A percentile compares a stretch with the other conserved stretches of the same genome.
Conservation (phyloP, 2,113 vertebrate genomes). For the Pontoporia blainvillei region DNA sequence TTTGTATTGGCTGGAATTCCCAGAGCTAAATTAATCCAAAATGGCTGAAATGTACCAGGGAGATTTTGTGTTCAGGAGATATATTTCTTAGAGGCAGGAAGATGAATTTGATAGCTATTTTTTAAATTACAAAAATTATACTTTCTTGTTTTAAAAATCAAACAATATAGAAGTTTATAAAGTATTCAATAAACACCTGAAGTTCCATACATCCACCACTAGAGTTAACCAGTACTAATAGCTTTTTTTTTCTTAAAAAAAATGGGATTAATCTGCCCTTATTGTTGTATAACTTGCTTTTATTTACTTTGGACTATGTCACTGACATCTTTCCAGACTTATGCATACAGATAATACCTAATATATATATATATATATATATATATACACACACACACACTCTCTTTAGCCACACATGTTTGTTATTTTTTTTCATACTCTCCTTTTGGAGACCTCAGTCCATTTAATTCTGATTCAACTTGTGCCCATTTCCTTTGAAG, state of each 20-base stretch:
- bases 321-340: background rate
- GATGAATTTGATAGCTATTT: background rate
- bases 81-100: background rate
- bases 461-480: background rate
- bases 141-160: background rate
- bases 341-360: background rate
- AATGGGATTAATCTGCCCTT: background rate
- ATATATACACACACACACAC: too few species aligned
- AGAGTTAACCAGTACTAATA: background rate
- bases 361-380: background rate
- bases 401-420: background rate
- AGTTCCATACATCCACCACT: background rate
- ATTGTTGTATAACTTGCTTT: constrained; percentile 17
- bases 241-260: constrained; percentile 16
- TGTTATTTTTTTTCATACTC: background rate
- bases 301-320: background rate
- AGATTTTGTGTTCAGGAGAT: constrained; percentile 27
- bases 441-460: background rate
- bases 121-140: constrained; percentile 1
- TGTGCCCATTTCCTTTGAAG: background rate
- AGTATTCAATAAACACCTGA: background rate
- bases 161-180: background rate
- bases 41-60: background rate
- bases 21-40: constrained; percentile 35
- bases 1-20: constrained; percentile 35